These are phyloP conservation scores for Neostethus bicornis DNA, from an alignment of 2,797 vertebrate genomes.

Conservation along the genomic window DNA sequence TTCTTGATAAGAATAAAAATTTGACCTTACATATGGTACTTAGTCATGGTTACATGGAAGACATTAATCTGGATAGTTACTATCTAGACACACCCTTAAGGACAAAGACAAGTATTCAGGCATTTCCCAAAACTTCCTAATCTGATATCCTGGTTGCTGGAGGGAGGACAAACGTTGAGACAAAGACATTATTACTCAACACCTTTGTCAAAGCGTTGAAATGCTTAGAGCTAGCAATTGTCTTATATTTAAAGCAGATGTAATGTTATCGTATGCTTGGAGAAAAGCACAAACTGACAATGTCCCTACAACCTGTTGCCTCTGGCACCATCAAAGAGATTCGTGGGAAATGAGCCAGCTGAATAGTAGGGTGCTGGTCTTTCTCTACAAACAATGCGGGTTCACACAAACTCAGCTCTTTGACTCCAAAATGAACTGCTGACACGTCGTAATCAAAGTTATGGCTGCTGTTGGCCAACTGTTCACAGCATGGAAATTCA, in stretches of 20 bases:
- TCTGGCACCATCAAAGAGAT: constrained; percentile 67
- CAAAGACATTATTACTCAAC: constrained; percentile 40
- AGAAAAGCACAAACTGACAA: constrained; percentile 35
- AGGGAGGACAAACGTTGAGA: constrained; percentile 42
- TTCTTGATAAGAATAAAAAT: background rate
- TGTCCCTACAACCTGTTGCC: constrained; percentile 59
- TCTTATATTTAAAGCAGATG: constrained; percentile 31
- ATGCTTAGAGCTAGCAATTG: constrained; percentile 22
- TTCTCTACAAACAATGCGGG: constrained; percentile 75
- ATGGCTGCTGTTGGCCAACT: constrained; percentile 46
- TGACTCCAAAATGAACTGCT: constrained; percentile 70
- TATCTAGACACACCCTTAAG: constrained; percentile 52
- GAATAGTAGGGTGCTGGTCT: constrained; percentile 63
- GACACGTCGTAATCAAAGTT: constrained; percentile 59
- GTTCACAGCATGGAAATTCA: constrained; percentile 23
- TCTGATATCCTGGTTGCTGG: constrained; percentile 55
- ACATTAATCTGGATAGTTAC: constrained; percentile 19
- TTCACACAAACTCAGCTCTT: constrained; percentile 75
- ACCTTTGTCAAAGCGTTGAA: constrained; percentile 46
- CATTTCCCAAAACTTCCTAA: constrained; percentile 51
- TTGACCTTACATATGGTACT: constrained; percentile 20
- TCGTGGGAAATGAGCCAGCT: constrained; percentile 69
- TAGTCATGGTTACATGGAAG: constrained; percentile 5
- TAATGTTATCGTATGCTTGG: constrained; percentile 41
- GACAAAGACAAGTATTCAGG: constrained; percentile 49